Base-by-base conservation (phyloP, 2,797 vertebrate species). In the Discoglossus pictus region DNA sequence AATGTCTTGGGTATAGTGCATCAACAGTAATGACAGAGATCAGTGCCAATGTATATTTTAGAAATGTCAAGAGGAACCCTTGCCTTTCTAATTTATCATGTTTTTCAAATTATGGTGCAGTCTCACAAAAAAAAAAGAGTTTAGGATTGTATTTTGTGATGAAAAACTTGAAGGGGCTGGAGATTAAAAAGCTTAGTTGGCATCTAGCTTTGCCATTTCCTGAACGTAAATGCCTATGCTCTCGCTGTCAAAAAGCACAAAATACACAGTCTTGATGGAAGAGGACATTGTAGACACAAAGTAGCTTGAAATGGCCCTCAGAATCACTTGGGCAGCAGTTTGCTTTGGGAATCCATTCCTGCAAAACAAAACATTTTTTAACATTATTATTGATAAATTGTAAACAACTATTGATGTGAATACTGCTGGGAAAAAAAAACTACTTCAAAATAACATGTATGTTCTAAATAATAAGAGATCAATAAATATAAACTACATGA, bases 271-370 rank as follows among this genome's bases (percentile, higher is more conserved):
- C 87, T 98, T 99, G 91, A 99, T 98, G 75, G 93, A 94, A 75
- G 96, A 98, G 60, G 95, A 95, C 96, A 99, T 99, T 1, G 94
- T 98, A 27, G 94, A 87, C 79, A 98, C 94, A 6, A 99, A 99
- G 83, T 99, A 99, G 82, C 80, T 97, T 89, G 93, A 97, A 83
- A 99, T 99, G 82, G 96, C 93, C 86, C 94, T 99, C 61, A 99
- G 91, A 76, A 98, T 98, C 38, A 98, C 91, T 88, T 98, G 96
- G 10, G 96, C 96, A 0, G 97, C 96, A 0, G 88, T 99, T 87
- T 99, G 97, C 86, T 99, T 99, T 0, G 97, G 97, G 78, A 99
- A 99, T n/a, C 96, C 94, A 1, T 98, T 99, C 79, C 97, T 99
- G 78, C 1, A 23, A 25, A 27, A 75, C 31, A 56, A 34, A 63